These are phyloP conservation scores for Xestia xanthographa DNA, from an alignment of 2,888 invertebrate species.

Conservation along the genomic window DNA sequence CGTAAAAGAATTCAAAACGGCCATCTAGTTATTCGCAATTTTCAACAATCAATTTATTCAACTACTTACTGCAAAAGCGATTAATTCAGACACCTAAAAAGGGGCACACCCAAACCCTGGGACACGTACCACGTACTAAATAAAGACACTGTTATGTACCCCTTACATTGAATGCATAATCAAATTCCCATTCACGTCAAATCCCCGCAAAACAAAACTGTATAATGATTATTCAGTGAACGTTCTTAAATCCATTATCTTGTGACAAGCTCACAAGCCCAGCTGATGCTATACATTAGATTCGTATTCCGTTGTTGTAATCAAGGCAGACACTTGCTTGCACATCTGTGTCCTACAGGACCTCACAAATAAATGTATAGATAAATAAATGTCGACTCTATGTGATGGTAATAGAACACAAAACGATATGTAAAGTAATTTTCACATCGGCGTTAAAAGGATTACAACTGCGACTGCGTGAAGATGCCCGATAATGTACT, in stretches of 20 bases:
- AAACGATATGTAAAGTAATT: slow-evolving; percentile 31
- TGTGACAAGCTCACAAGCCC: slow-evolving; percentile 81
- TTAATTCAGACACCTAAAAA: slow-evolving; percentile 24
- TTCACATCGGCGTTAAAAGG: slow-evolving; percentile 73
- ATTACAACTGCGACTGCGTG: slow-evolving; percentile 74
- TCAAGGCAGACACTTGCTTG: slow-evolving; percentile 85
- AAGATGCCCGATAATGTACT: slow-evolving; percentile 64
- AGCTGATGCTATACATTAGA: slow-evolving; percentile 83
- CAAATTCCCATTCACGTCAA: slow-evolving; percentile 69
- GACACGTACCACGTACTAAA: slow-evolving; percentile 57
- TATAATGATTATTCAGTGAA: slow-evolving; percentile 72
- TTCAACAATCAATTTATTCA: not conserved
- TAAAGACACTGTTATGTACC: slow-evolving; percentile 48
- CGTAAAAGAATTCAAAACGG: not conserved
- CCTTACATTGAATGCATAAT: slow-evolving; percentile 66
- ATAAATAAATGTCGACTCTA: slow-evolving; percentile 68
- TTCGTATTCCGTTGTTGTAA: slow-evolving; percentile 85
- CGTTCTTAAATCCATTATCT: slow-evolving; percentile 81
- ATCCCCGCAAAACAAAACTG: slow-evolving; percentile 72
- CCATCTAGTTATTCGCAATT: not conserved
- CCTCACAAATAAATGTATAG: slow-evolving; percentile 59
- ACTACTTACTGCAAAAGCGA: slow-evolving; percentile 11
- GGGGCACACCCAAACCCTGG: slow-evolving; percentile 2
- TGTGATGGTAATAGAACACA: slow-evolving; percentile 27
- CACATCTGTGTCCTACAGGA: slow-evolving; percentile 83